Conservation (phyloP, 2,113 vertebrate species). For the Semnornis frantzii region DNA sequence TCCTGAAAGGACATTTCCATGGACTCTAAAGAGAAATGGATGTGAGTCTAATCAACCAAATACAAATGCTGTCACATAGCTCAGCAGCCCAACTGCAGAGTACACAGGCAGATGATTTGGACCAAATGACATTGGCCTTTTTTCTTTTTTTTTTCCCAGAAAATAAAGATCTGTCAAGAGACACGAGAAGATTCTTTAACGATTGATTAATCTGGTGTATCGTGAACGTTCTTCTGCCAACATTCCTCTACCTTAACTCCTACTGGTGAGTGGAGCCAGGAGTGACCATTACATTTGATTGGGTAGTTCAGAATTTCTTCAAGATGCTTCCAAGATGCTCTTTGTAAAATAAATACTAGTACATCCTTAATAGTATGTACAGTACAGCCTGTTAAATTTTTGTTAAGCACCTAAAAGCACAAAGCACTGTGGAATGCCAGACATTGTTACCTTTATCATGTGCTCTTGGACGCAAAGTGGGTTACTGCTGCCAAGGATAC, state of each 20-base stretch:
- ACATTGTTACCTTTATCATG: conserved; percentile 88
- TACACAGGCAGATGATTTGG: neutral
- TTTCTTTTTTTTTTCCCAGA: neutral
- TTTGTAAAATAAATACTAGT: neutral
- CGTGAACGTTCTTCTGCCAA: neutral
- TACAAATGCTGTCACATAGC: neutral
- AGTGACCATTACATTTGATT: neutral
- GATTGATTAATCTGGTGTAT: neutral
- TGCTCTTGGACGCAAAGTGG: conserved; percentile 94
- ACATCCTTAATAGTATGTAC: neutral
- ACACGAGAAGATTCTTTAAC: neutral
- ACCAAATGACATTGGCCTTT: neutral
- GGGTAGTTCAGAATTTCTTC: neutral
- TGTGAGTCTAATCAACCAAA: neutral
- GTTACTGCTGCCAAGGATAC: conserved; percentile 91
- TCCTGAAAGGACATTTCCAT: neutral
- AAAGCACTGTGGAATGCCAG: neutral
- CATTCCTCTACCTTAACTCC: neutral
- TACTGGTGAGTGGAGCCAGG: neutral
- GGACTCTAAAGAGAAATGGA: neutral
- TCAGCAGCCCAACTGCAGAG: neutral
- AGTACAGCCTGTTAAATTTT: neutral
- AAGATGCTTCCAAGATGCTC: neutral
- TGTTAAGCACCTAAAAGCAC: neutral
- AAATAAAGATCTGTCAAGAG: neutral